phyloP scores from a whole-genome alignment of 1,140 invertebrate species.

The Uloborus diversus region DNA sequence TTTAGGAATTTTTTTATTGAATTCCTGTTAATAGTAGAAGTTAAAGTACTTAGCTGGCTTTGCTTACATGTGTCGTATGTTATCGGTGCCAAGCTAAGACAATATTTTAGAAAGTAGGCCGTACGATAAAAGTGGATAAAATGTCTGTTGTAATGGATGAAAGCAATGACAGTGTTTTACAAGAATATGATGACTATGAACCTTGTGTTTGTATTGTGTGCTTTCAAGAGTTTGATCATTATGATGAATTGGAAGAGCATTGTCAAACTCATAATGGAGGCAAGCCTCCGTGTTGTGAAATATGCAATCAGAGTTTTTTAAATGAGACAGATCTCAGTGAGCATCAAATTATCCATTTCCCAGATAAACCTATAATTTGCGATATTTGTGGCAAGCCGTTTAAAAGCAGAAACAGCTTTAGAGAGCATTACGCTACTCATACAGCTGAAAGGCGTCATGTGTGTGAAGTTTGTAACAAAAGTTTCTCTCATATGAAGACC shows the following conservation, averaged over 20 bases:
- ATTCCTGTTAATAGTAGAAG: no score
- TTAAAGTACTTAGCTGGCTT: no score
- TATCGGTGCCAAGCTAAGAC: no score
- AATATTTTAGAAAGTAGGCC: no score
- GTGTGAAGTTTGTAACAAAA: slow-evolving; percentile 64
- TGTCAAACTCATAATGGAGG: slow-evolving; percentile 49
- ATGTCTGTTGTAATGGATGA: slow-evolving; percentile 47
- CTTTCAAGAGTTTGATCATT: slow-evolving; percentile 43
- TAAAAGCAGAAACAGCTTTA: neutral
- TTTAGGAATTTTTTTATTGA: no score
- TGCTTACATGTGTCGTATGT: no score
- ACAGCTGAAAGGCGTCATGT: slow-evolving; percentile 66
- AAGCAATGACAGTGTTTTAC: slow-evolving; percentile 40
- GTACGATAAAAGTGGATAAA: no score
- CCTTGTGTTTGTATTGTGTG: slow-evolving; percentile 44
- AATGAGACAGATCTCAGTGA: slow-evolving; percentile 38
- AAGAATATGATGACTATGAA: slow-evolving; percentile 43
- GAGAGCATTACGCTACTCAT: slow-evolving; percentile 59
- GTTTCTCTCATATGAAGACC: slow-evolving; percentile 65
- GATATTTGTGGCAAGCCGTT: slow-evolving; percentile 46
- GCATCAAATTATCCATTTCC: slow-evolving; percentile 34
- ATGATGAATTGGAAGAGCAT: slow-evolving; percentile 43
- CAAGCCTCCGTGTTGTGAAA: slow-evolving; percentile 39
- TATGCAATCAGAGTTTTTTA: slow-evolving; percentile 42
- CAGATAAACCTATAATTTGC: slow-evolving; percentile 33